Base-by-base conservation (phyloP, 30 jellyfish, hydroid and myxozoan species). In the Hydractinia symbiolongicarpus region DNA sequence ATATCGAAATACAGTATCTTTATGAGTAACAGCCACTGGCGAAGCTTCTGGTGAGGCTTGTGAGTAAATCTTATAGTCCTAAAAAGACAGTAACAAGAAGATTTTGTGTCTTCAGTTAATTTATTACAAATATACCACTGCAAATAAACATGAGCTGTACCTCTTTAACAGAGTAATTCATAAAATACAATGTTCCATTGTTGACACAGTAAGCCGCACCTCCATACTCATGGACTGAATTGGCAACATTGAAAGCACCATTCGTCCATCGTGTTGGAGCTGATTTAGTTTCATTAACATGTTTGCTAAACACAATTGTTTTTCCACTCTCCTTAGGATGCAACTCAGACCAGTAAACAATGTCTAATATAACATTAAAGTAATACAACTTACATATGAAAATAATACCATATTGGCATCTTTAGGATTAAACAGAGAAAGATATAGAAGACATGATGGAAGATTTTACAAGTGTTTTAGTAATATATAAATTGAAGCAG, bases 221-320 rank as follows among this genome's bases (percentile, higher is more conserved):
- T 5, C 97, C 97, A 67, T 90, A 90, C 70, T 90, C 97, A 76
- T 90, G 97, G 13, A 90, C 95, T 55, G 88, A 79, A 14, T 91
- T 57, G 2, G 40, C 40, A 9, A 53, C 80, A 67, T 83, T 81
- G 19, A 61, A 30, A 67, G 95, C 81, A 76, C 73, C 73, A 17
- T 88, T 52, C 14, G 68, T 72, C 97, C 97, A 84, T 61, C 85
- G 56, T 30, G 89, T 81, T 60, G 79, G 82, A 15, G 68, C 88
- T 49, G 54, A 51, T 21, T 50, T 75, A 75, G 83, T 6, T 9
- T 81, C 89, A 11, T 79, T 73, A 16, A 73, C 62, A 66, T 67
- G 53, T 56, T 50, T 78, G 69, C 95, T 82, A 81, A 79, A 90
- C 40, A 90, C 82, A 8, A 81, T 84, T 57, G 82, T 61, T 6